These are phyloP conservation scores for Marisa cornuarietis DNA, from an alignment of 1,140 invertebrate species.

Conservation along the genomic window DNA sequence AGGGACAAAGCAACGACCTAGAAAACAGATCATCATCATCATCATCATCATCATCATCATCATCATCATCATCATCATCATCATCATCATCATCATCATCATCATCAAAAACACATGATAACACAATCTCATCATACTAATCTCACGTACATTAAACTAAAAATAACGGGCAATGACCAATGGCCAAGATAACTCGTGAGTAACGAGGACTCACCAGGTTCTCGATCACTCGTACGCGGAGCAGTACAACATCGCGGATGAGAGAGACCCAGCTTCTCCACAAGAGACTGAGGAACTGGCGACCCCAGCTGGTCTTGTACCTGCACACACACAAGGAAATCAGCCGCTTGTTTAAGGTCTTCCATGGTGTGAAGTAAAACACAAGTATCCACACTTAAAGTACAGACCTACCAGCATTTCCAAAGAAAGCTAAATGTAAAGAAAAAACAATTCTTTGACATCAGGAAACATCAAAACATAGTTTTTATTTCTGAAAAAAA, in stretches of 20 bases:
- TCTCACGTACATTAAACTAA: too few species aligned
- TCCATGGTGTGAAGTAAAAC: too few species aligned
- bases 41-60: neutral
- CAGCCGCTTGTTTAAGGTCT: too few species aligned
- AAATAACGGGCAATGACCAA: too few species aligned
- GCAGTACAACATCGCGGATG: conserved; percentile 87
- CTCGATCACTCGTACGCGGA: conserved; percentile 88
- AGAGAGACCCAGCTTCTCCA: conserved; percentile 90
- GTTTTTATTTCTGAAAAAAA: too few species aligned
- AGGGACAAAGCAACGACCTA: conserved; percentile 83
- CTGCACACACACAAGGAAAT: neutral
- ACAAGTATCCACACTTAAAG: too few species aligned
- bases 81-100: too few species aligned
- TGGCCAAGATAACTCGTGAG: too few species aligned
- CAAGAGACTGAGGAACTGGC: conserved; percentile 68
- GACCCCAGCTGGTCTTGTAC: conserved; percentile 6
- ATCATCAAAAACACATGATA: neutral
- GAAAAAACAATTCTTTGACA: too few species aligned
- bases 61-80: neutral
- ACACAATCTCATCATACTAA: neutral
- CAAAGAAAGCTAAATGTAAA: too few species aligned
- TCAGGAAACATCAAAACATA: too few species aligned
- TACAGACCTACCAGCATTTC: too few species aligned
- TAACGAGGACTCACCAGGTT: conserved; percentile 78
- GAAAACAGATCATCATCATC: neutral